These are phyloP conservation scores for Tupaia chinensis DNA, from an alignment of 2,113 vertebrate genomes.

Conservation along the genomic window DNA sequence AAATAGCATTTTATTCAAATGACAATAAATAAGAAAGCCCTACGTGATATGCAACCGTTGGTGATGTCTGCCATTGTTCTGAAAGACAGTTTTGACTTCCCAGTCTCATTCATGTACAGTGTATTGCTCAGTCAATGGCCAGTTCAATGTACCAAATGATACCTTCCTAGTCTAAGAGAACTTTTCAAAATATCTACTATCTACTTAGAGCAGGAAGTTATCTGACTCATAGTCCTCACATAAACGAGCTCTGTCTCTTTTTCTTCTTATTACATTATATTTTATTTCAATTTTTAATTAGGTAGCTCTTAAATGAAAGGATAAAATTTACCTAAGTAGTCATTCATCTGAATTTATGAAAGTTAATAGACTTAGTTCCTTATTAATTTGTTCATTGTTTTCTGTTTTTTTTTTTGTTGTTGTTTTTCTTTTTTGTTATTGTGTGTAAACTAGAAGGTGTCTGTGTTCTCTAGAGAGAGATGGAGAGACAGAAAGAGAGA, in stretches of 20 bases:
- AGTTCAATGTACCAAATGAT: not conserved
- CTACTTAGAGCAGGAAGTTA: not conserved
- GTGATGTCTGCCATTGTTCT: not conserved
- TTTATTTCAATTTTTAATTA: conserved; percentile 48
- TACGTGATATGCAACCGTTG: not conserved
- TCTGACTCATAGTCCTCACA: not conserved
- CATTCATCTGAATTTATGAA: conserved; percentile 10
- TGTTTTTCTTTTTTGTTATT: too few species aligned
- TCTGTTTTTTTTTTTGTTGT: too few species aligned
- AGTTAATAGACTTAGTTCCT: conserved; percentile 2
- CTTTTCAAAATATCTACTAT: not conserved
- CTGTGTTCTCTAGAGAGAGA: too few species aligned
- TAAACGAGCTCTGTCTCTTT: not conserved
- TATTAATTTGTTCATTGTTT: conserved; percentile 2
- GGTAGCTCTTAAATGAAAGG: not conserved
- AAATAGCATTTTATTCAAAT: conserved; percentile 50
- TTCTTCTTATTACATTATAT: not conserved
- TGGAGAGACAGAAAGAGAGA: too few species aligned
- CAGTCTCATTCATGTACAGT: not conserved
- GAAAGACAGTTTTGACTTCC: conserved; percentile 5
- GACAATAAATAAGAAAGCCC: not conserved
- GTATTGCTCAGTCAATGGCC: conserved; percentile 10
- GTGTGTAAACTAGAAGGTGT: too few species aligned
- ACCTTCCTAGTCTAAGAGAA: not conserved
- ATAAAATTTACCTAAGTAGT: conserved; percentile 20